Base-by-base conservation (phyloP, 1,140 invertebrate genomes). In the Aphelenchoides avenae region DNA sequence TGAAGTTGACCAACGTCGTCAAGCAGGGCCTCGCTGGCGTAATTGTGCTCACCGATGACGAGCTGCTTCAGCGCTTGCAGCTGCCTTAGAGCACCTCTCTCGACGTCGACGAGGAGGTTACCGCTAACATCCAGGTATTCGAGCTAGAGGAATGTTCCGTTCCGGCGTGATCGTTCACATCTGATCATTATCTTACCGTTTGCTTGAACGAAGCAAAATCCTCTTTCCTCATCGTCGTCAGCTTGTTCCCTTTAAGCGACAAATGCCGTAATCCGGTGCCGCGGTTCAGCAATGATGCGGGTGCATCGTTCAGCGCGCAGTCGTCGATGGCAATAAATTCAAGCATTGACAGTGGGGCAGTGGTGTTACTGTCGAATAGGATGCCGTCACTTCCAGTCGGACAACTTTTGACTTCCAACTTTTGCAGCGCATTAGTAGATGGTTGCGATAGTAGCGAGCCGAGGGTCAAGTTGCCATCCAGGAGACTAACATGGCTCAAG, bases 1-100 rank as follows among this genome's bases (percentile, higher is more conserved):
- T 15, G 7, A 15, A 68, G 24, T 31, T 48, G 29, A 3, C 33
- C 44, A 27, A 70, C 57, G 48, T 70, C 66, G 29, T 5, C 36
- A 5, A 72, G 33, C 1, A 70, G 5, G 37, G 52, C 41, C 7
- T 24, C 37, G 36, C 61, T 73, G n/a, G 66, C 66, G 40, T 53
- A 68, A 44, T 70, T 70, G 41, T 70, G 68, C 15, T 70, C 70
- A 15, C 68, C 68, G 26, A 70, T 66, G 11, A 50, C n/a, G 11
- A 70, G 30, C 5, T 49, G 70, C 41, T 61, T 41, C n/a, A 70
- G 39, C 5, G 20, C 22, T 33, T 26, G 30, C 22, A 70, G 39
- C 48, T 64, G 47, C 13, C 39, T 54, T 29, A 70, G 48, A 3
- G 64, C 42, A 24, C 61, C 55, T 1, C 30, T 37, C 52, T 70